These are phyloP conservation scores for Papilio polyxenes DNA, from an alignment of 1,140 invertebrate genomes.

Conservation along the genomic window DNA sequence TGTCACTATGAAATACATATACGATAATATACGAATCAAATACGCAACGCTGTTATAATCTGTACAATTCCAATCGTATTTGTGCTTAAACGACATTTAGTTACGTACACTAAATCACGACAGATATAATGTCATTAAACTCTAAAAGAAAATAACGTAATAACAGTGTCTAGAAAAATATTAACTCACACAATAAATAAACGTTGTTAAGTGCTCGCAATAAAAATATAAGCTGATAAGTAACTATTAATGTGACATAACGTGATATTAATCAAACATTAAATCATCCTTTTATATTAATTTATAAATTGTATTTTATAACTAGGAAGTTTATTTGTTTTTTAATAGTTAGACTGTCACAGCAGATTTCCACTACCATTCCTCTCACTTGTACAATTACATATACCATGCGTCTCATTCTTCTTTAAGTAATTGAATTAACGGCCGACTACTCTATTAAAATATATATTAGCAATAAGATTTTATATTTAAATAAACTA, in stretches of 20 bases:
- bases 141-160: conserved; percentile 19
- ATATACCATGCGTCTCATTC: not conserved
- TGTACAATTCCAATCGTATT: not conserved
- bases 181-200: conserved; percentile 29
- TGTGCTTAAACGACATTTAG: not conserved
- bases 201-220: conserved; percentile 25
- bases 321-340: conserved; percentile 17
- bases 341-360: not conserved
- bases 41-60: not conserved
- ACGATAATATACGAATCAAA: conserved; percentile 11
- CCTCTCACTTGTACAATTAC: too few relatives aligned
- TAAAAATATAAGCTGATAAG: conserved; percentile 30
- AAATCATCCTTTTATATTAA: conserved; percentile 32
- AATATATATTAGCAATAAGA: too few relatives aligned
- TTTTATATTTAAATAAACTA: too few relatives aligned
- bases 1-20: not conserved
- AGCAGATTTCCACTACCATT: too few relatives aligned
- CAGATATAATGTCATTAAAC: conserved; percentile 36
- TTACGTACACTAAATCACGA: not conserved
- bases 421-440: too few relatives aligned
- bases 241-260: conserved; percentile 27
- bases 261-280: conserved; percentile 7
- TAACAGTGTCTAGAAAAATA: conserved; percentile 23
- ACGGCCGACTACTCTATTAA: too few relatives aligned
- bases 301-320: conserved; percentile 14